These are phyloP conservation scores for Phalacrocorax carbo DNA, from an alignment of 2,113 vertebrate species.

Conservation along the genomic window DNA sequence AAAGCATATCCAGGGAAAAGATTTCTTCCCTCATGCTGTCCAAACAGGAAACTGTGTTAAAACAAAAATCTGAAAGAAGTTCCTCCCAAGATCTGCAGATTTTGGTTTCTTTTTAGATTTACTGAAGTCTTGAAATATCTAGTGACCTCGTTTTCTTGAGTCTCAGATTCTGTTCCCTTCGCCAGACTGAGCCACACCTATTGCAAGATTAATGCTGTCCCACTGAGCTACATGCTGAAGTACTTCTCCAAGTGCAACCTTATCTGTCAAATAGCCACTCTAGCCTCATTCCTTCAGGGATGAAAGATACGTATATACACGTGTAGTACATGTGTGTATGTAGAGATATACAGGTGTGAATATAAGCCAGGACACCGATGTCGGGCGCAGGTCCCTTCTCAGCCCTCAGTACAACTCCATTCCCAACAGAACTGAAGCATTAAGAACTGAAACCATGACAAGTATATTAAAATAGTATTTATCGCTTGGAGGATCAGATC, in stretches of 20 bases:
- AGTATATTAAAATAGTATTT: not conserved
- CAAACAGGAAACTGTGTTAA: not conserved
- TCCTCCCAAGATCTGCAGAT: not conserved
- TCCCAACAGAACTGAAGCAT: not conserved
- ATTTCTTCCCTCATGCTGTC: not conserved
- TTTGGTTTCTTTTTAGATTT: not conserved
- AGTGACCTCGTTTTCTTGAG: not conserved
- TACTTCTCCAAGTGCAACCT: not conserved
- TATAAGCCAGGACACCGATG: too few relatives aligned
- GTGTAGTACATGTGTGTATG: fast-evolving
- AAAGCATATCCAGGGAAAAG: not conserved
- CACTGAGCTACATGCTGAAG: not conserved
- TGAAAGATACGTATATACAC: fast-evolving
- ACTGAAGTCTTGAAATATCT: not conserved
- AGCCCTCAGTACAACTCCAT: not conserved
- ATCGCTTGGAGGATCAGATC: not conserved
- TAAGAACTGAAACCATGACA: not conserved
- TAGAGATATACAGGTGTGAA: too few relatives aligned
- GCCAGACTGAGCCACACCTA: not conserved
- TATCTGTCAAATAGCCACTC: too few relatives aligned
- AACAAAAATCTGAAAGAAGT: not conserved
- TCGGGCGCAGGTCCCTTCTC: not conserved
- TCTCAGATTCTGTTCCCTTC: not conserved
- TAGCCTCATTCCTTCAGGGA: not conserved
- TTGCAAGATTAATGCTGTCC: not conserved